Evolutionary conservation across 2,113 vertebrate genomes (phyloP).

Genomic region (Uria aalge): DNA sequence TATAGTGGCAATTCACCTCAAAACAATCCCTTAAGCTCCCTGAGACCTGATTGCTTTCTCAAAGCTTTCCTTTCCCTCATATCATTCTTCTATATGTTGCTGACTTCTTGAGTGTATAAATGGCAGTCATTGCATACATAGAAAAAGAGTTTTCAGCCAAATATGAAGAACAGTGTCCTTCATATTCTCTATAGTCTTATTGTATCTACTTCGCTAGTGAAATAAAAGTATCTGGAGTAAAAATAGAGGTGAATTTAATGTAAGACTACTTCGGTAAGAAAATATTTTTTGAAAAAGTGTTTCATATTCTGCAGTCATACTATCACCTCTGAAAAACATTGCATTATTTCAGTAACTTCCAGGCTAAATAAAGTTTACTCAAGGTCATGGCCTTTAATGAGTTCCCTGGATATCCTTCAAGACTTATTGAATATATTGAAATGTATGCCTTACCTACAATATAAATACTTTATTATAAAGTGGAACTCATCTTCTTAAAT

Average conservation of each 20-base stretch:
- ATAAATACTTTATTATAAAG: neutral
- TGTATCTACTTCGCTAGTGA: neutral
- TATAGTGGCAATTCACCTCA: neutral
- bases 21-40: neutral
- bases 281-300: neutral
- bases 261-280: neutral
- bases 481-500: neutral
- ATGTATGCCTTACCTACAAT: neutral
- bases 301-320: neutral
- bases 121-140: neutral
- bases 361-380: neutral
- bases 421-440: neutral
- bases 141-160: neutral
- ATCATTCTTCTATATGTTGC: neutral
- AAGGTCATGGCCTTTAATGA: neutral
- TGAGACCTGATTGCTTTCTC: neutral
- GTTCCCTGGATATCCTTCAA: neutral
- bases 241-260: neutral
- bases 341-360: neutral
- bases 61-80: neutral
- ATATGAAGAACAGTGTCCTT: accelerated
- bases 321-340: neutral
- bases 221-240: neutral
- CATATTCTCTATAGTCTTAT: neutral
- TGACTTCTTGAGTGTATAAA: neutral